These are phyloP conservation scores for Catotricha subobsoleta DNA, from an alignment of 2,888 invertebrate species.

Conservation along the genomic window DNA sequence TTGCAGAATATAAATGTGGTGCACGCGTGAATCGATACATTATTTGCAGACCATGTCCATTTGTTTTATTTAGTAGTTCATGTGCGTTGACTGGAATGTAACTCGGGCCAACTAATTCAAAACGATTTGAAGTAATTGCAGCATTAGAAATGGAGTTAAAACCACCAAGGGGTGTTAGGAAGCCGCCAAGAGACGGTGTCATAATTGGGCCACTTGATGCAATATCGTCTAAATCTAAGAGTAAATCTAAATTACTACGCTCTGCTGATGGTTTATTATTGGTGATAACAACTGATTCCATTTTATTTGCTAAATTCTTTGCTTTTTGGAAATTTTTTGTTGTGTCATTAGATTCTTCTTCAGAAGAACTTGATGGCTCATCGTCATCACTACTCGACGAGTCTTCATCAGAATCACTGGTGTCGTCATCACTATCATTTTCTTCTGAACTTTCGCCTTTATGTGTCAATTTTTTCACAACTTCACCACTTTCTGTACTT, in stretches of 20 bases:
- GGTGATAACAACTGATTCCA: neutral
- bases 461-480: neutral
- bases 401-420: constrained; percentile 3
- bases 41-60: constrained; percentile 46
- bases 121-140: constrained; percentile 16
- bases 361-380: constrained; percentile 15
- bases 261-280: constrained; percentile 12
- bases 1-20: constrained; percentile 62
- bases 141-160: too few species aligned
- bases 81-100: constrained; percentile 38
- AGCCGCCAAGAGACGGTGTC: constrained; percentile 67
- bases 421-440: constrained; percentile 6
- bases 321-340: constrained; percentile 17
- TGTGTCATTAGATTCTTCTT: constrained; percentile 23
- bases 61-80: constrained; percentile 54
- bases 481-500: neutral
- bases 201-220: constrained; percentile 45
- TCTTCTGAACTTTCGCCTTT: constrained; percentile 14
- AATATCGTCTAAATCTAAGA: constrained; percentile 64
- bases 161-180: constrained; percentile 42
- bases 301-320: constrained; percentile 19
- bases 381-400: constrained; percentile 18
- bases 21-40: constrained; percentile 54
- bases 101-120: constrained; percentile 41
- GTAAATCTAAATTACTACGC: constrained; percentile 57